phyloP scores from a whole-genome alignment of 2,797 vertebrate genomes.

The Micropoecilia bifurca region DNA sequence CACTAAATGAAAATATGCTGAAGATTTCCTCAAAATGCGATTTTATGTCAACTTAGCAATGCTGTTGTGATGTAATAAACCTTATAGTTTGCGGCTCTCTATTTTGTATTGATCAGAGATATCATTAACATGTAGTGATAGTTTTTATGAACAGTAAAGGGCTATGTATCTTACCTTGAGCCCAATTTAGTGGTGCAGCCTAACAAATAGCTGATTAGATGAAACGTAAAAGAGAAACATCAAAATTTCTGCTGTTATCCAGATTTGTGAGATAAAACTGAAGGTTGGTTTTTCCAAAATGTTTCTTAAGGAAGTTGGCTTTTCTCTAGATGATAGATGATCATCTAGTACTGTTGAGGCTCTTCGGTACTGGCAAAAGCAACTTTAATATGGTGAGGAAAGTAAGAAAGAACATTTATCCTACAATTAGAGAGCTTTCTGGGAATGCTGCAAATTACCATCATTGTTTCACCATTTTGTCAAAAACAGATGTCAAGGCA shows the following conservation, averaged over 20 bases:
- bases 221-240: slow-evolving; percentile 62
- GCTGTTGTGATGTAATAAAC: slow-evolving; percentile 29
- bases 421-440: neutral
- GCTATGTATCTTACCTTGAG: slow-evolving; percentile 47
- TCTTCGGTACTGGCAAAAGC: slow-evolving; percentile 5
- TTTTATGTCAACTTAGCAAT: slow-evolving; percentile 24
- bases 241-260: slow-evolving; percentile 51
- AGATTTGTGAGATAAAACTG: slow-evolving; percentile 60
- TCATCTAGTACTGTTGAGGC: neutral
- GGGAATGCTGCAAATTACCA: neutral
- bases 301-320: slow-evolving; percentile 29
- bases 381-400: neutral
- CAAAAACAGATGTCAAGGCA: neutral
- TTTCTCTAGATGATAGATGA: slow-evolving; percentile 14
- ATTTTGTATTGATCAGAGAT: slow-evolving; percentile 35
- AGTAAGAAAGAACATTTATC: neutral
- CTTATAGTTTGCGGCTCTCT: slow-evolving; percentile 5
- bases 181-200: slow-evolving; percentile 61
- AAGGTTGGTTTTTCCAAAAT: slow-evolving; percentile 50
- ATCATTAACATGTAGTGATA: slow-evolving; percentile 32
- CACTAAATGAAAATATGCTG: slow-evolving; percentile 18
- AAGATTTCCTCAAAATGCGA: slow-evolving; percentile 27
- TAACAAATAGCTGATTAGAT: slow-evolving; percentile 70
- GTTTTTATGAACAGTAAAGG: slow-evolving; percentile 26
- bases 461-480: neutral